Evolutionary conservation across 1,140 invertebrate genomes (phyloP).

Genomic region (Rhyacophila brunnea): DNA sequence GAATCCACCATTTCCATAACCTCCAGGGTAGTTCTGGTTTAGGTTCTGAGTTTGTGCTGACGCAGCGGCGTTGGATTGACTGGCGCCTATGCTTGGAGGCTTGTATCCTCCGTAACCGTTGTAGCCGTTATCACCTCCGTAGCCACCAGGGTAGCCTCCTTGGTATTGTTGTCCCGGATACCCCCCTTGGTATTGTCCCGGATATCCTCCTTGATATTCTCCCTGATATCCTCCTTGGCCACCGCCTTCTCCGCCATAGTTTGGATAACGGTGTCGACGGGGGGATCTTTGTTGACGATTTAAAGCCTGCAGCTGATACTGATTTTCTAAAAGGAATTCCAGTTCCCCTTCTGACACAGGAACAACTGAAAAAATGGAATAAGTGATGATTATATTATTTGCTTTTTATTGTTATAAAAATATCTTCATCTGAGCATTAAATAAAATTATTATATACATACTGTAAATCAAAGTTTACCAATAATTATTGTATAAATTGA

Average conservation of each 20-base stretch:
- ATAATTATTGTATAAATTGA: too few relatives aligned
- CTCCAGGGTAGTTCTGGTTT: background rate
- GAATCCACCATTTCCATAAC: slow-evolving; percentile 6
- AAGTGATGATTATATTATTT: too few relatives aligned
- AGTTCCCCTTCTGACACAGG: slow-evolving; percentile 28
- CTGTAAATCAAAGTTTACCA: too few relatives aligned
- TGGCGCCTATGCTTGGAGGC: background rate
- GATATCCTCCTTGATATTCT: background rate
- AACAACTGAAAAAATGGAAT: slow-evolving; percentile 19
- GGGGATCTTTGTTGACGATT: slow-evolving; percentile 15
- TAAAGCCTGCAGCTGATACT: slow-evolving; percentile 4
- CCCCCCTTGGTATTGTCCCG: slow-evolving; percentile 2
- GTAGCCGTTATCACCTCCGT: slow-evolving; percentile 4
- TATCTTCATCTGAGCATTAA: too few relatives aligned
- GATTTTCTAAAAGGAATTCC: slow-evolving; percentile 13
- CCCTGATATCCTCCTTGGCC: slow-evolving; percentile 6
- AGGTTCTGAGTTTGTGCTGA: background rate
- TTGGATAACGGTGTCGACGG: slow-evolving; percentile 17
- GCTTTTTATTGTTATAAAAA: too few relatives aligned
- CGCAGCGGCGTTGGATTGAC: slow-evolving; percentile 6
- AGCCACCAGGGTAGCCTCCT: slow-evolving; percentile 18
- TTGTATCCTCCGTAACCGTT: background rate
- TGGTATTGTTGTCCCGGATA: too few relatives aligned
- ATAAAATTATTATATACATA: too few relatives aligned
- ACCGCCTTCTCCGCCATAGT: background rate